Conservation (phyloP, 1,140 invertebrate genomes). For the Rhopalosiphum maidis region DNA sequence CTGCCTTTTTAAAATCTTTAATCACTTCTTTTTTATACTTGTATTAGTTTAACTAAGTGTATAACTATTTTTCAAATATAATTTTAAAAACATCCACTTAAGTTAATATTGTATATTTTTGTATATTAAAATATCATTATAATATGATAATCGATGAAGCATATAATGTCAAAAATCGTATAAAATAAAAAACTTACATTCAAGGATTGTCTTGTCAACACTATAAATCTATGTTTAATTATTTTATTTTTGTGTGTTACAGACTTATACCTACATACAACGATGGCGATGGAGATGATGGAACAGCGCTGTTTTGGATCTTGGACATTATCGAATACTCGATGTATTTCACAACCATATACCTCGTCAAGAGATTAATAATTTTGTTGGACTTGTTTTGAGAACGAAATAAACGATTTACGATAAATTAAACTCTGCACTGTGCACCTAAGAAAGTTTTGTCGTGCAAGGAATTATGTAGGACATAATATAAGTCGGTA, state of each 20-base stretch:
- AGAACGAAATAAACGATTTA: background rate
- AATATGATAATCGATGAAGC: too few relatives aligned
- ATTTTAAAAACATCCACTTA: too few relatives aligned
- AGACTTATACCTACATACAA: conserved; percentile 23
- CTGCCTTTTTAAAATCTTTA: background rate
- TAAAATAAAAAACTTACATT: background rate
- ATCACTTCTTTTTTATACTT: background rate
- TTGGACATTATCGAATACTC: background rate
- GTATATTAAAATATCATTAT: background rate
- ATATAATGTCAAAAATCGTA: background rate
- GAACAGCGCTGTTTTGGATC: background rate
- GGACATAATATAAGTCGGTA: background rate
- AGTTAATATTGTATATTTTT: background rate
- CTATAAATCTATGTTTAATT: background rate
- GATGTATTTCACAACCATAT: conserved; percentile 24
- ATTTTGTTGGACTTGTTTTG: background rate
- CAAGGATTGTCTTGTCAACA: too few relatives aligned
- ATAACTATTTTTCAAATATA: too few relatives aligned
- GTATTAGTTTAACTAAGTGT: too few relatives aligned
- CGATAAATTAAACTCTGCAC: background rate
- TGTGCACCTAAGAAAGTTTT: background rate
- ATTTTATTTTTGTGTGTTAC: background rate
- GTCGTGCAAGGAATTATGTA: background rate
- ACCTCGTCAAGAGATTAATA: background rate
- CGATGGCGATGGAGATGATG: background rate